These are phyloP conservation scores for Chrysoperla carnea DNA, from an alignment of 1,140 invertebrate species.

Conservation along the genomic window DNA sequence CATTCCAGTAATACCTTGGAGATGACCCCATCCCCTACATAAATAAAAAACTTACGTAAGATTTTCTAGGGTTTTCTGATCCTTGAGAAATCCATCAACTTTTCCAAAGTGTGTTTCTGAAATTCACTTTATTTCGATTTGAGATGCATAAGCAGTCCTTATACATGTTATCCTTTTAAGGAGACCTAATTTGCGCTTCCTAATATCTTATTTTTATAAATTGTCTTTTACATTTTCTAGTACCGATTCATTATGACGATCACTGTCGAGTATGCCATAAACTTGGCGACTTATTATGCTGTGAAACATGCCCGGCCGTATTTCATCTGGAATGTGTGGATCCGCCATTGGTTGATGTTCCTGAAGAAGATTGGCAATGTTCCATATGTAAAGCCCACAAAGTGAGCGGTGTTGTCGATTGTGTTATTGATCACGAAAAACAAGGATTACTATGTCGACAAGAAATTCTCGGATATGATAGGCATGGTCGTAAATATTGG, in stretches of 20 bases:
- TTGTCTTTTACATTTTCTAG: too few species aligned
- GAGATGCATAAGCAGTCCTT: too few species aligned
- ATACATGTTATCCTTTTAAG: too few species aligned
- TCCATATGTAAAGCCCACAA: constrained; percentile 80
- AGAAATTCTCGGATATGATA: constrained; percentile 84
- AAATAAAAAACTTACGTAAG: too few species aligned
- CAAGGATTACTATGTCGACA: constrained; percentile 80
- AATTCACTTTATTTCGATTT: too few species aligned
- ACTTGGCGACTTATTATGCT: constrained; percentile 86
- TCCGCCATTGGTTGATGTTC: constrained; percentile 81
- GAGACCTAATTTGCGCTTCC: too few species aligned
- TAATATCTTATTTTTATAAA: too few species aligned
- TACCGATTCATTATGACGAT: constrained; percentile 85
- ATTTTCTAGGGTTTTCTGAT: too few species aligned
- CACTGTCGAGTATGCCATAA: constrained; percentile 90
- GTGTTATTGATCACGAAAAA: constrained; percentile 78
- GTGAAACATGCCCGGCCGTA: constrained; percentile 91
- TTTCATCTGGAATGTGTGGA: constrained; percentile 93
- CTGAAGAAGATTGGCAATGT: constrained; percentile 94
- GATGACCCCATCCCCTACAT: too few species aligned
- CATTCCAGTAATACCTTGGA: too few species aligned
- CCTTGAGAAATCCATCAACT: too few species aligned
- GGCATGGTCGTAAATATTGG: constrained; percentile 93
- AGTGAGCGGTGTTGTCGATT: constrained; percentile 82
- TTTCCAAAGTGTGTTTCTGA: too few species aligned